Evolutionary conservation across 2,888 invertebrate species (phyloP).

Genomic region (Criorhina ranunculi): DNA sequence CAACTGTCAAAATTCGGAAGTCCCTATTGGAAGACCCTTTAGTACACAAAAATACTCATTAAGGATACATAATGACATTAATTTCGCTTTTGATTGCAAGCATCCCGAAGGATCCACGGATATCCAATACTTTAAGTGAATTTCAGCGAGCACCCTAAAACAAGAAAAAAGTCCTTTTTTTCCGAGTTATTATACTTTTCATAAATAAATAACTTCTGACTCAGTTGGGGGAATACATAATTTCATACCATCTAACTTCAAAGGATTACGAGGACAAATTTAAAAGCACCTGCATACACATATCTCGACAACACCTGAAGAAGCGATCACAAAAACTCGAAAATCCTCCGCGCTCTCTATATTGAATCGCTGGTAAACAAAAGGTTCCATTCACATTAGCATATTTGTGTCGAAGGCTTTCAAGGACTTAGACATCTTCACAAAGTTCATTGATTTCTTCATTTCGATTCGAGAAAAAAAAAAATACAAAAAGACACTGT

Average conservation of each 20-base stretch:
- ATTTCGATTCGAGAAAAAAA: conserved; percentile 11
- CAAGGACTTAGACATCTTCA: conserved; percentile 44
- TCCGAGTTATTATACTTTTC: too few relatives aligned
- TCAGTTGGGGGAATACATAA: neutral
- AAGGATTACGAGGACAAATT: conserved; percentile 32
- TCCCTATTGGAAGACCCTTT: too few relatives aligned
- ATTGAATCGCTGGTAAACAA: conserved; percentile 21
- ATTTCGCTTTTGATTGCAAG: too few relatives aligned
- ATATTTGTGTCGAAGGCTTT: conserved; percentile 35
- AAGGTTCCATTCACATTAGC: conserved; percentile 37
- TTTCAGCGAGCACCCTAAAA: too few relatives aligned
- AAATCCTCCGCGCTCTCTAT: conserved; percentile 7
- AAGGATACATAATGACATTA: too few relatives aligned
- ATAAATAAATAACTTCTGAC: conserved; percentile 2
- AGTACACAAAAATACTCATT: too few relatives aligned
- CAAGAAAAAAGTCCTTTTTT: too few relatives aligned
- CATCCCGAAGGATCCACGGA: too few relatives aligned
- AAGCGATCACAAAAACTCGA: conserved; percentile 25
- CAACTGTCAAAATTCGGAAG: too few relatives aligned
- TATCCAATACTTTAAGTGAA: too few relatives aligned
- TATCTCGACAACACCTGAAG: neutral
- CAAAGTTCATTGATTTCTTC: conserved; percentile 57
- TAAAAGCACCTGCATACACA: conserved; percentile 18
- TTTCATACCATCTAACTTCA: neutral
- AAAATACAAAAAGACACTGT: neutral